Evolutionary conservation across 2,888 invertebrate species (phyloP).

Genomic region (Tridacna crocea): DNA sequence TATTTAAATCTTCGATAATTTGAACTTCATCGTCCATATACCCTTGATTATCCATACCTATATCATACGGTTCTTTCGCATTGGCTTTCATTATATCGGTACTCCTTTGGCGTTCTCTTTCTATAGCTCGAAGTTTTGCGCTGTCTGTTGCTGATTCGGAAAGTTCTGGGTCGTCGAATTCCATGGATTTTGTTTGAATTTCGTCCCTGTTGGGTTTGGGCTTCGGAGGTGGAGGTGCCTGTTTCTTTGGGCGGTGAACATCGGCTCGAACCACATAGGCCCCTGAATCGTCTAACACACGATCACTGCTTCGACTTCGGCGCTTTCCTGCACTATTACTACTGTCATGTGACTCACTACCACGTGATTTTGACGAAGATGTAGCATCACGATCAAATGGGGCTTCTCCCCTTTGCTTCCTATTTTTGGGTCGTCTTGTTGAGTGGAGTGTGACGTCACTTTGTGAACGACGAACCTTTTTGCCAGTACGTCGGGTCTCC

Average conservation of each 20-base stretch:
- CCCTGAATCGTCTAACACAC: conserved; percentile 24
- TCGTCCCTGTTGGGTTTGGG: conserved; percentile 41
- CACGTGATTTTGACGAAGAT: conserved; percentile 30
- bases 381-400: conserved; percentile 50
- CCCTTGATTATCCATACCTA: conserved; percentile 46
- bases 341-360: conserved; percentile 29
- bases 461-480: conserved; percentile 59
- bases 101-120: conserved; percentile 52
- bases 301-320: conserved; percentile 47
- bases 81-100: conserved; percentile 17
- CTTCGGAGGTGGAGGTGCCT: conserved; percentile 48
- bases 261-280: conserved; percentile 45
- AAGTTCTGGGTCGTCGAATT: conserved; percentile 47
- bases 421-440: conserved; percentile 57
- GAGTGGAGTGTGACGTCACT: conserved; percentile 65
- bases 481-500: conserved; percentile 57
- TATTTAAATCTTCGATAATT: conserved; percentile 36
- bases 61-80: conserved; percentile 19
- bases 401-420: conserved; percentile 57
- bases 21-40: conserved; percentile 41
- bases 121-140: conserved; percentile 71
- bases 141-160: conserved; percentile 66
- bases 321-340: conserved; percentile 14
- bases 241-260: conserved; percentile 54
- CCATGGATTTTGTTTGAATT: conserved; percentile 29